Base-by-base conservation (phyloP, 2,113 vertebrate genomes). In the Alexandromys fortis region DNA sequence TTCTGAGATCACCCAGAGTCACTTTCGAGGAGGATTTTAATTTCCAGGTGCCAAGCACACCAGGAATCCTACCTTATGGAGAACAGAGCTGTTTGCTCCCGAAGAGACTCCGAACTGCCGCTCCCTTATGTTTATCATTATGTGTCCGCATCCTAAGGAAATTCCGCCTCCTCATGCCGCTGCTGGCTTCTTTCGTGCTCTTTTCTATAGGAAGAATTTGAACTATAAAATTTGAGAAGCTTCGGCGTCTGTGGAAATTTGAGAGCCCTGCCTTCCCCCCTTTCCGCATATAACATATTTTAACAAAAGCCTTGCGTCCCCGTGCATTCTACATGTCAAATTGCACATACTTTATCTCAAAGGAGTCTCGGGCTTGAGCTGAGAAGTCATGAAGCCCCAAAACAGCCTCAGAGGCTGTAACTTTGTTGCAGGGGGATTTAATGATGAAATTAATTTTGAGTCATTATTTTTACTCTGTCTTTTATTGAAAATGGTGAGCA, bases 131-230 rank as follows among this genome's bases (percentile, higher is more conserved):
- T 95, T 94, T 95, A 55, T 95, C 95, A 70, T 73, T 96, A 86
- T 35, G 86, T 70, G 45, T 88, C 73, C 75, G 63, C 86, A 72
- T 85, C 96, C 97, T 97, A 96, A 97, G 70, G 77, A 97, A 97
- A 97, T 97, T 95, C 13, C 87, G 14, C 90, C 95, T 87, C 85
- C 72, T 91, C 87, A 87, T 63, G 70, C 93, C 81, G 19, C 61
- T 92, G 85, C 70, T 5, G 89, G 92, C 78, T 38, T 94, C 61
- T 72, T 21, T 78, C 83, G 58, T 95, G 73, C 93, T 97, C 97
- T 94, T 79, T 94, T 93, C 96, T 98, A 92, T 98, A 96, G 96
- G 83, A 90, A 97, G 96, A 89, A 89, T 95, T 78, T 90, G 75
- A 94, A 73, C 96, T 97, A 68, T 89, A 96, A 58, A 26, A 96